phyloP scores from a whole-genome alignment of 2,113 vertebrate species.

The Blennius ocellaris region DNA sequence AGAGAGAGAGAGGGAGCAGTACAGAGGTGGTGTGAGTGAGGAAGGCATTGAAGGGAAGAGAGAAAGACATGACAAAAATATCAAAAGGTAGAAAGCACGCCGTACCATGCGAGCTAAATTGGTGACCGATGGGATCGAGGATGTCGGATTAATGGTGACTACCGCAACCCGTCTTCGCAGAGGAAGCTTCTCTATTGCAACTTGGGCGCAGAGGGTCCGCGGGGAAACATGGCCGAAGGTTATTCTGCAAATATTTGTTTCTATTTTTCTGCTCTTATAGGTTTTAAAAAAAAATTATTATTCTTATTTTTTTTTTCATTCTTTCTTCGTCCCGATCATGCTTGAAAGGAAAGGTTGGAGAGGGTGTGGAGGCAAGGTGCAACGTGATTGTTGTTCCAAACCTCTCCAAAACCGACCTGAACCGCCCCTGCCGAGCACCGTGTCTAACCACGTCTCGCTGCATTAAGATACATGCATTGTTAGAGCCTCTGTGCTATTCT shows the following conservation, averaged over 20 bases:
- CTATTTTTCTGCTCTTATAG: constrained; percentile 76
- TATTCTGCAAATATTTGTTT: constrained; percentile 85
- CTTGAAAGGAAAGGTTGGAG: constrained; percentile 44
- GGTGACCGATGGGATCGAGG: constrained; percentile 91
- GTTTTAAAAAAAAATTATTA: too few species aligned
- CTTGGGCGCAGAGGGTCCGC: constrained; percentile 94
- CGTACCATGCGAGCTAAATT: constrained; percentile 97
- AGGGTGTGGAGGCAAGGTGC: constrained; percentile 73
- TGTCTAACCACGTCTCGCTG: constrained; percentile 83
- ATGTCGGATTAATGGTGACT: constrained; percentile 95
- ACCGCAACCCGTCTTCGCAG: constrained; percentile 88
- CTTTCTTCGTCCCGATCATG: constrained; percentile 54
- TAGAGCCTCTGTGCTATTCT: constrained; percentile 69
- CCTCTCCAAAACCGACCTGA: constrained; percentile 66
- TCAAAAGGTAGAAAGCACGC: constrained; percentile 93
- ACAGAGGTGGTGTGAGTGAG: constrained; percentile 80
- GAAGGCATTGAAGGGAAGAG: constrained; percentile 85
- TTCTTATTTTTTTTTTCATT: not conserved
- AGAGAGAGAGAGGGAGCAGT: constrained; percentile 69
- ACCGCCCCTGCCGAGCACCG: constrained; percentile 85
- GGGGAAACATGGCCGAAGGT: constrained; percentile 99
- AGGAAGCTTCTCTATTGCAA: constrained; percentile 95
- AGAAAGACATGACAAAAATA: constrained; percentile 87
- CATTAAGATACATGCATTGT: constrained; percentile 76
- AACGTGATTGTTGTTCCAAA: constrained; percentile 85